Evolutionary conservation across 2,888 invertebrate species (phyloP).

Genomic region (Hyalella azteca): DNA sequence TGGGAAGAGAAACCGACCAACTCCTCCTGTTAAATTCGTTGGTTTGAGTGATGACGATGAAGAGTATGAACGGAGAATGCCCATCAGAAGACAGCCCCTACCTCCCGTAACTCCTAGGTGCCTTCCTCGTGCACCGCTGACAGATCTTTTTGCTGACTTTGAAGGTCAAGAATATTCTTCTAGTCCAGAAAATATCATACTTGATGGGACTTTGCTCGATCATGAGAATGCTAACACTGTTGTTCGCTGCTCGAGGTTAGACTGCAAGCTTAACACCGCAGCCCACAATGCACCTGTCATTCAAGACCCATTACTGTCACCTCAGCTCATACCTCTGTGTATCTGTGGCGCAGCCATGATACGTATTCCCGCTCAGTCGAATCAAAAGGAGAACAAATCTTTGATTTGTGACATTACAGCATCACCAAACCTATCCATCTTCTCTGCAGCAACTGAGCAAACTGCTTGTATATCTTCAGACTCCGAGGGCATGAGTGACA

Average conservation of each 20-base stretch:
- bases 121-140: conserved; percentile 60
- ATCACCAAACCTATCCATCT: conserved; percentile 20
- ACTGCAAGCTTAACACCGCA: conserved; percentile 54
- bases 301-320: conserved; percentile 46
- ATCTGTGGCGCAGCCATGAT: conserved; percentile 57
- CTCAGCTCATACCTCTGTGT: conserved; percentile 51
- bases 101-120: conserved; percentile 62
- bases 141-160: conserved; percentile 64
- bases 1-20: conserved; percentile 58
- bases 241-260: conserved; percentile 50
- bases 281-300: conserved; percentile 52
- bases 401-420: background rate
- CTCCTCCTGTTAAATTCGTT: conserved; percentile 63
- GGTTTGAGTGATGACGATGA: conserved; percentile 61
- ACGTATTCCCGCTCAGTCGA: conserved; percentile 39
- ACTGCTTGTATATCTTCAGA: conserved; percentile 18
- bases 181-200: conserved; percentile 62
- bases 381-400: background rate
- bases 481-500: conserved; percentile 11
- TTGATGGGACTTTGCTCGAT: conserved; percentile 60
- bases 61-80: conserved; percentile 40
- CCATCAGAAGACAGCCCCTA: conserved; percentile 59
- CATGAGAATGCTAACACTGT: conserved; percentile 55
- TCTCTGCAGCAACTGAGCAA: conserved; percentile 23
- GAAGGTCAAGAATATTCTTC: conserved; percentile 62